phyloP scores from a whole-genome alignment of 2,888 invertebrate species.

The Caenorhabditis panamensis region DNA sequence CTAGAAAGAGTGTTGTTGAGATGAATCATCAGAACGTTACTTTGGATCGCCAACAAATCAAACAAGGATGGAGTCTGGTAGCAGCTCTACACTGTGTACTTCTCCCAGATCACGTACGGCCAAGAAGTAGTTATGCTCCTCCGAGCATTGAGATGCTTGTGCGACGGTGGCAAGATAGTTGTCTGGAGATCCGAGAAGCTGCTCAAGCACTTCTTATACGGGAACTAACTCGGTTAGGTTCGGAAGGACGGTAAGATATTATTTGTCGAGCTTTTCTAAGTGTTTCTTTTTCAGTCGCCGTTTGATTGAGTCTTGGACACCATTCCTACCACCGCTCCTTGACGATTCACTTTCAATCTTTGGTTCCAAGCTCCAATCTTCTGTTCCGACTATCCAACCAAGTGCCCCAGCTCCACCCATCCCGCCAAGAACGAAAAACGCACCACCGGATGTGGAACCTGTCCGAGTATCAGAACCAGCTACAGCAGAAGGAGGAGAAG shows the following conservation, averaged over 20 bases:
- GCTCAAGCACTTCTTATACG: slow-evolving; percentile 95
- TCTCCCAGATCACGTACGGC: slow-evolving; percentile 91
- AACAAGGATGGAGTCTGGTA: slow-evolving; percentile 89
- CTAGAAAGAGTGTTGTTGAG: slow-evolving; percentile 44
- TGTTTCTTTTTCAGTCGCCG: slow-evolving; percentile 85
- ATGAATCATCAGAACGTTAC: slow-evolving; percentile 14
- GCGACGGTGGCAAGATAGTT: slow-evolving; percentile 98
- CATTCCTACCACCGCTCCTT: slow-evolving; percentile 89
- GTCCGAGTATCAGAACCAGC: slow-evolving; percentile 58
- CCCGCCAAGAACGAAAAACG: slow-evolving; percentile 67
- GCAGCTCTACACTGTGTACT: slow-evolving; percentile 97
- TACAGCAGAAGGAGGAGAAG: slow-evolving; percentile 65
- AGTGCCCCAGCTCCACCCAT: slow-evolving; percentile 68
- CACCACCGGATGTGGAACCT: slow-evolving; percentile 60
- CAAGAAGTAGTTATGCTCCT: slow-evolving; percentile 88
- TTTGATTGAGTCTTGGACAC: slow-evolving; percentile 95
- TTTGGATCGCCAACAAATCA: slow-evolving; percentile 73
- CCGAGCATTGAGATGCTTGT: slow-evolving; percentile 98
- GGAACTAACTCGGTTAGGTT: slow-evolving; percentile 91
- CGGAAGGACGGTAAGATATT: slow-evolving; percentile 85
- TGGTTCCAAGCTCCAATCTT: slow-evolving; percentile 73
- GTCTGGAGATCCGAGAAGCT: slow-evolving; percentile 94
- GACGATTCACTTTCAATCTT: slow-evolving; percentile 83
- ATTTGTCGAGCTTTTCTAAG: slow-evolving; percentile 16
- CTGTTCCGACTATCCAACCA: slow-evolving; percentile 62